A percentile compares a stretch with the other conserved stretches of the same genome.
These are phyloP conservation scores for Eulithis testata DNA, from an alignment of 2,888 invertebrate genomes.

Conservation along the genomic window DNA sequence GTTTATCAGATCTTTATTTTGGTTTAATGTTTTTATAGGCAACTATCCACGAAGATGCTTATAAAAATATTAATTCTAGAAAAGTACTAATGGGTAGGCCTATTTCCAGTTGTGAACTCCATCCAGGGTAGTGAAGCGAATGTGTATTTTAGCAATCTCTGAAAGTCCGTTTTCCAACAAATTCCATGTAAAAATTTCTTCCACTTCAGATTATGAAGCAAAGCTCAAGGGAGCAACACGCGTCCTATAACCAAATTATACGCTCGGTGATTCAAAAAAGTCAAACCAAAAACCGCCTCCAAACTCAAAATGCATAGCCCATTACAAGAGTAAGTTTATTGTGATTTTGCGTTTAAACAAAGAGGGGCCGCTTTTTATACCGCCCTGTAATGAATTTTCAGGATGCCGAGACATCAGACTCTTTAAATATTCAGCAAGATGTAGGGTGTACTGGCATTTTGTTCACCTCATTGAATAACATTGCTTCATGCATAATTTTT, in stretches of 20 bases:
- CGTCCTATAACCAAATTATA: constrained; percentile 36
- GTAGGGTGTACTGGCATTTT: constrained; percentile 63
- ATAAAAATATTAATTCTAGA: too few relatives aligned
- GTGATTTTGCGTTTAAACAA: constrained; percentile 82
- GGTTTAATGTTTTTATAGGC: too few relatives aligned
- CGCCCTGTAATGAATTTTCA: constrained; percentile 74
- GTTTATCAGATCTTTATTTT: too few relatives aligned
- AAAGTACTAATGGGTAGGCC: too few relatives aligned
- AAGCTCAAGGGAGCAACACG: constrained; percentile 28
- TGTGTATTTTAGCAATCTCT: too few relatives aligned
- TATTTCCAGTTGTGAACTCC: too few relatives aligned
- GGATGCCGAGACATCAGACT: constrained; percentile 64
- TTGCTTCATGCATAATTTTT: constrained; percentile 81
- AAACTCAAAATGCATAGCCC: constrained; percentile 73
- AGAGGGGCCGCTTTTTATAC: constrained; percentile 74
- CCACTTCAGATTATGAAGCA: constrained; percentile 22
- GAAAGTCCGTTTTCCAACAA: background rate
- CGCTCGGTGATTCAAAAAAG: constrained; percentile 56
- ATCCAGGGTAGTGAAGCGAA: too few relatives aligned
- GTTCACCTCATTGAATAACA: constrained; percentile 82
- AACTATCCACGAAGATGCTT: too few relatives aligned
- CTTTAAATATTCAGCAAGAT: constrained; percentile 76
- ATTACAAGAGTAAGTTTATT: constrained; percentile 78
- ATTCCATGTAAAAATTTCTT: background rate
- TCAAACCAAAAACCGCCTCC: constrained; percentile 50